phyloP scores from a whole-genome alignment of 2,797 vertebrate genomes.

The Acrossocheilus wenchowensis region DNA sequence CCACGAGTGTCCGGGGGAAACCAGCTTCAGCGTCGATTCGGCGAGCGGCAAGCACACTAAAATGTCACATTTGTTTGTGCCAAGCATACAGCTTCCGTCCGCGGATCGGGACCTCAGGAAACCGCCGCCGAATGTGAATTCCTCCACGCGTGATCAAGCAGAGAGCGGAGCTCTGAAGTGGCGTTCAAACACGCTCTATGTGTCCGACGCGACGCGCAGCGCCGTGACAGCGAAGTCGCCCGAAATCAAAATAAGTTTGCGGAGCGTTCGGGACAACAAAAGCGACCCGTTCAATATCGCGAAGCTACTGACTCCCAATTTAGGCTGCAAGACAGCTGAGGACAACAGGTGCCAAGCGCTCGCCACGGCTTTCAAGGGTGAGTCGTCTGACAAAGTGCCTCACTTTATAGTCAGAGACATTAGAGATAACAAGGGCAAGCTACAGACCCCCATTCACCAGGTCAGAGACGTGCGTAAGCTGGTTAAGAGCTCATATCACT shows the following conservation, averaged over 20 bases:
- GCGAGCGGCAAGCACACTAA: slow-evolving; percentile 79
- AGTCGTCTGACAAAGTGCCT: slow-evolving; percentile 87
- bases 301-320: slow-evolving; percentile 83
- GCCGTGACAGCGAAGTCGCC: slow-evolving; percentile 81
- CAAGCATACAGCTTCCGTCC: slow-evolving; percentile 85
- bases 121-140: slow-evolving; percentile 69
- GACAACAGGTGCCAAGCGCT: slow-evolving; percentile 79
- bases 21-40: slow-evolving; percentile 67
- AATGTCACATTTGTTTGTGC: slow-evolving; percentile 95
- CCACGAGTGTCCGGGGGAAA: slow-evolving; percentile 71
- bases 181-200: slow-evolving; percentile 64
- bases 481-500: slow-evolving; percentile 90
- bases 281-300: slow-evolving; percentile 82
- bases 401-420: slow-evolving; percentile 93
- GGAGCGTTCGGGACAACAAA: slow-evolving; percentile 78
- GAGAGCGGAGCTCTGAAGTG: slow-evolving; percentile 47
- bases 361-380: slow-evolving; percentile 74
- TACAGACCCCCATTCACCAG: slow-evolving; percentile 90
- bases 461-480: slow-evolving; percentile 94
- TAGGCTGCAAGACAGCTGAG: slow-evolving; percentile 76
- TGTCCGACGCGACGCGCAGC: slow-evolving; percentile 57
- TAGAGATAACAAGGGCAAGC: slow-evolving; percentile 84
- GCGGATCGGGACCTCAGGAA: slow-evolving; percentile 75
- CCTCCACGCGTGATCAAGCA: slow-evolving; percentile 62
- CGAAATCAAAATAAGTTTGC: slow-evolving; percentile 90